Base-by-base conservation (phyloP, 2,888 invertebrate species). In the Pterostichus niger region DNA sequence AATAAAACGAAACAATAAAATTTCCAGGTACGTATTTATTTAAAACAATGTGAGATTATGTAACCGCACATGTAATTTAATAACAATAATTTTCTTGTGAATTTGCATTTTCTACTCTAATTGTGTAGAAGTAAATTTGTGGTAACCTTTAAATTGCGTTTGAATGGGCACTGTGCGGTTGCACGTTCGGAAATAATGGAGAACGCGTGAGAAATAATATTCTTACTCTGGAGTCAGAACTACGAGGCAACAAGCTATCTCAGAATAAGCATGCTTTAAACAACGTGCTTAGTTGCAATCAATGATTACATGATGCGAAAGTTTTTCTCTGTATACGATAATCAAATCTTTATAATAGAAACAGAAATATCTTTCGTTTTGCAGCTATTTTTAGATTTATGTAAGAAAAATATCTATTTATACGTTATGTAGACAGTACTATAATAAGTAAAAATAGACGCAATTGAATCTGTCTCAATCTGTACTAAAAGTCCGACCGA, bases 141-240 rank as follows among this genome's bases (percentile, higher is more conserved):
- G 56, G 56, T 77, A 54, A 77, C 56, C 77, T 77, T 56, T 77
- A 77, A 56, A 77, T 77, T 56, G 77, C 77, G 56, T 77, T 44
- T 44, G 44, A 77, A 77, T 77, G 77, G 77, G 77, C 77, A 77
- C 40, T 17, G 56, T 33, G 77, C 77, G 56, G 77, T 77, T 77
- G 77, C 77, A 77, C 77, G 77, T 77, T 77, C 77, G 56, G 49
- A 77, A 56, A 17, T 77, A 77, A 77, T 77, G 77, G 77, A 24
- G 56, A 77, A 77, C 56, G 35, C 77, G 77, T 77, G 77, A 77
- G 77, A 75, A 52, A 52, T 52, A 75, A 73, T 73, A 52, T 75
- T 75, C 75, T 75, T 75, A 75, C 52, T 52, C 52, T 52, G n/a
- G 68, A 61, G 35, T 64, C 40, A 5, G 35, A 40, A 64, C 64